These are phyloP conservation scores for Chironomus riparius DNA, from an alignment of 2,888 invertebrate genomes.

Conservation along the genomic window DNA sequence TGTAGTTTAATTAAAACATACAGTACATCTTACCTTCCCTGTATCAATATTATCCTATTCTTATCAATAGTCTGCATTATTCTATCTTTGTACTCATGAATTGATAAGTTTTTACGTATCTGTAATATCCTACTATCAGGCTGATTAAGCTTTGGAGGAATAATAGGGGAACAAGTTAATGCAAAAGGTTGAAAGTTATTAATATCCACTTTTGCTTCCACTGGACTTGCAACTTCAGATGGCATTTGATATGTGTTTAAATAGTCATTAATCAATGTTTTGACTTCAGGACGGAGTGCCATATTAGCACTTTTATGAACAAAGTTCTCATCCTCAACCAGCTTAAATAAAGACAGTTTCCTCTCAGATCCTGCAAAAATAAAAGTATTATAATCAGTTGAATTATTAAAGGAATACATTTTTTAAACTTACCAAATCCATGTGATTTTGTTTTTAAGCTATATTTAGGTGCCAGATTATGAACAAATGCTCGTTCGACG, in stretches of 20 bases:
- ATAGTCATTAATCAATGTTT: neutral
- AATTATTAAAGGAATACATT: neutral
- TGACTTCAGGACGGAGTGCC: slow-evolving; percentile 49
- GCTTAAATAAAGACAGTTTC: slow-evolving; percentile 59
- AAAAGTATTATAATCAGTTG: neutral
- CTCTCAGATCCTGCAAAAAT: slow-evolving; percentile 54
- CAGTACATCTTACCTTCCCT: slow-evolving; percentile 31
- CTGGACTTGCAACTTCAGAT: neutral
- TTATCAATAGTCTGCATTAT: slow-evolving; percentile 56
- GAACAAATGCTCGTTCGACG: slow-evolving; percentile 71
- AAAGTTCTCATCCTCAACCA: slow-evolving; percentile 57
- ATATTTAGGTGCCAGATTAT: slow-evolving; percentile 55
- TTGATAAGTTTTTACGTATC: slow-evolving; percentile 54
- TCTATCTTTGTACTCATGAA: slow-evolving; percentile 54
- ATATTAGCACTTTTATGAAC: slow-evolving; percentile 55
- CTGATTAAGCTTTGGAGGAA: slow-evolving; percentile 37
- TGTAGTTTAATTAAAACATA: neutral
- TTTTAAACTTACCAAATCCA: slow-evolving; percentile 55
- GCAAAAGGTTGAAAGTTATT: neutral
- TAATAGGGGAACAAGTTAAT: neutral
- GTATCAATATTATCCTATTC: slow-evolving; percentile 64
- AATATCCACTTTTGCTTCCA: neutral
- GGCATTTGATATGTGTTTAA: neutral
- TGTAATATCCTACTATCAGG: slow-evolving; percentile 48
- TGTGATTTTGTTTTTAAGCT: slow-evolving; percentile 72